Conservation (phyloP, 2,113 vertebrate species). For the Charadrius vociferus region DNA sequence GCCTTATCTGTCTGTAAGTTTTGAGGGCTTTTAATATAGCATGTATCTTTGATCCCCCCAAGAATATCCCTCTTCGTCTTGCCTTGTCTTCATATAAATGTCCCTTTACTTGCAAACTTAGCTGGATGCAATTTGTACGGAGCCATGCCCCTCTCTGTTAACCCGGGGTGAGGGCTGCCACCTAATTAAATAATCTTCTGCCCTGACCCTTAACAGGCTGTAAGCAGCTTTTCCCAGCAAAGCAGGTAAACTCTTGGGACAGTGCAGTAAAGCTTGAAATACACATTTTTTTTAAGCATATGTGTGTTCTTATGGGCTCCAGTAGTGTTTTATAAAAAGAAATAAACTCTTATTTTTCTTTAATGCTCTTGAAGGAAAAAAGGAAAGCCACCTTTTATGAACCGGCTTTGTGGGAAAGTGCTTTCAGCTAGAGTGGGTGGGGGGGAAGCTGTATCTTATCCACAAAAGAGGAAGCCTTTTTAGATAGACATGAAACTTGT, state of each 20-base stretch:
- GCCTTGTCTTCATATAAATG: not conserved
- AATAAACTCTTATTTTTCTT: not conserved
- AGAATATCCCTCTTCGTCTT: not conserved
- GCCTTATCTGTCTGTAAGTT: not conserved
- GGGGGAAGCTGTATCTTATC: not conserved
- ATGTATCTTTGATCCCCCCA: not conserved
- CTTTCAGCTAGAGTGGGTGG: not conserved
- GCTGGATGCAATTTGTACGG: not conserved
- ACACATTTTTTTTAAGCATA: not conserved
- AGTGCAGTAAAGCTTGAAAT: not conserved
- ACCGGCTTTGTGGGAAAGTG: not conserved
- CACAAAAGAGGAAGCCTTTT: not conserved
- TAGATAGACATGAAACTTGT: not conserved
- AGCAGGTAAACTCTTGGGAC: conserved; percentile 1
- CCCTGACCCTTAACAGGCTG: conserved; percentile 15
- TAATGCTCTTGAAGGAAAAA: not conserved
- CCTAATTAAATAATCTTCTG: conserved; percentile 61
- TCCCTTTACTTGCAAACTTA: not conserved
- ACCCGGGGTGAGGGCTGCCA: not conserved
- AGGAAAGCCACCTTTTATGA: not conserved
- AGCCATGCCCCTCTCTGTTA: not conserved
- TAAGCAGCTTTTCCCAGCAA: conserved; percentile 63
- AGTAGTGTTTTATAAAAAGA: not conserved
- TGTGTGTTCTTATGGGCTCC: not conserved
- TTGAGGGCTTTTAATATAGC: not conserved